Evolutionary conservation across 2,113 vertebrate species (phyloP), one percentile per base, ranked within the genome.

Genomic region (Fulica atra): DNA sequence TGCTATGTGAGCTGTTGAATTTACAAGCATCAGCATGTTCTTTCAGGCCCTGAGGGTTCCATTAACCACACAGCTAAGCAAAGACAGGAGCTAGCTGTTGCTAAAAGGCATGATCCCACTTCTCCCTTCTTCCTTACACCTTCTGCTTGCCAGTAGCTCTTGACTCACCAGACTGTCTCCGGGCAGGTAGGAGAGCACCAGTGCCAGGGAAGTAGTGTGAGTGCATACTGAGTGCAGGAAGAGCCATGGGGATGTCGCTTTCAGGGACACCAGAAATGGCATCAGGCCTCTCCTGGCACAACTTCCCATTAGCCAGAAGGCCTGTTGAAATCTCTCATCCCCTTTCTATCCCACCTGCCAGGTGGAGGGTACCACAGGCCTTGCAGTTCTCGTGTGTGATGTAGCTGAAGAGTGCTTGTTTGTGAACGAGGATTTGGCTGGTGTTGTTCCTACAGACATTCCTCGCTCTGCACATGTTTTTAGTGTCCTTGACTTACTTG

Each of bases 241-340:
- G 54, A 57, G 31, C 42, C 57, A 60, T 0, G 0, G 61, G 17
- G 40, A 31, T 2, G 1, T 12, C 6, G 1, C 36, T 82, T 66
- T 19, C 25, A 57, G n/a, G 42, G n/a, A 59, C 15, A 74, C 31
- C 26, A 16, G 42, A 79, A 89, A 54, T 25, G 9, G 29, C 17
- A 29, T 81, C 6, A 1, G n/a, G 42, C 5, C 9, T 84, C 40
- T 85, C 11, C 18, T 35, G 81, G 51, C 0, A 0, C 70, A 71
- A 35, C 53, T 59, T 88, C 31, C 18, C 35, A 40, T 88, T 42
- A 79, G 73, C 26, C 19, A 57, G 72, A 83, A 69, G 5, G 46
- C 38, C 29, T 40, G 14, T 31, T 17, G 15, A 79, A 54, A 18
- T 18, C 18, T 54, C 21, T 57, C 33, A 6, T 65, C 40, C 40